A percentile compares a stretch with the other conserved stretches of the same genome.
phyloP scores from a whole-genome alignment of 2,113 vertebrate genomes.

The Calyptommatus sinebrachiatus region DNA sequence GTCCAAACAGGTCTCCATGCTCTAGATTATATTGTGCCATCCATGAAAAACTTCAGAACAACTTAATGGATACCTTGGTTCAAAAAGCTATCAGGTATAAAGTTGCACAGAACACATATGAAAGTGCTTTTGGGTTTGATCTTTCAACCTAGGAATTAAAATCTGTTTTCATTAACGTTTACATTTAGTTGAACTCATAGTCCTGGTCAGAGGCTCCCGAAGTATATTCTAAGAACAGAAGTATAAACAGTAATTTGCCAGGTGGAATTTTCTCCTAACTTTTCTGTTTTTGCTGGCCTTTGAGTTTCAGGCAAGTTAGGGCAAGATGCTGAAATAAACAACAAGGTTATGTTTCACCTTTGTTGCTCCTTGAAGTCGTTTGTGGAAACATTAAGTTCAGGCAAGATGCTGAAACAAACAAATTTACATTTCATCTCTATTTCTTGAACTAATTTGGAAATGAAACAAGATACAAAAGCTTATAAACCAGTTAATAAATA shows the following conservation, averaged over 20 bases:
- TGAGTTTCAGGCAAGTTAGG: neutral
- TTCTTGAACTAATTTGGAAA: neutral
- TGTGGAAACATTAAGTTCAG: neutral
- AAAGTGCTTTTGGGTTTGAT: neutral
- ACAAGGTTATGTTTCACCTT: neutral
- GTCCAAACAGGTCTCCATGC: neutral
- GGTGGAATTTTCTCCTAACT: neutral
- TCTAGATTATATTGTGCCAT: neutral
- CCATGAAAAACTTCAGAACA: slow-evolving; percentile 12
- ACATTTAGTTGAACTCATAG: neutral
- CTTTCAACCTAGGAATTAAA: slow-evolving; percentile 27
- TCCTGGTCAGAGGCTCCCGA: neutral
- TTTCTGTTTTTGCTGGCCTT: neutral
- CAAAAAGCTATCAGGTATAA: accelerated
- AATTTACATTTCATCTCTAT: neutral
- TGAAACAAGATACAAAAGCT: neutral
- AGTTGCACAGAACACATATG: neutral
- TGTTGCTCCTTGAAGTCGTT: neutral
- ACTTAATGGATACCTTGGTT: accelerated
- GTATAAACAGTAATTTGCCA: slow-evolving; percentile 24
- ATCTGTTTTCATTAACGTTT: neutral
- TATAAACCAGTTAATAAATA: neutral
- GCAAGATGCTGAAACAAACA: slow-evolving; percentile 7
- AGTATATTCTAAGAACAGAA: slow-evolving; percentile 7
- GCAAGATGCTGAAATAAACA: slow-evolving; percentile 8